Base-by-base conservation (phyloP, 2,113 vertebrate genomes). In the Colistium nudipinnis region DNA sequence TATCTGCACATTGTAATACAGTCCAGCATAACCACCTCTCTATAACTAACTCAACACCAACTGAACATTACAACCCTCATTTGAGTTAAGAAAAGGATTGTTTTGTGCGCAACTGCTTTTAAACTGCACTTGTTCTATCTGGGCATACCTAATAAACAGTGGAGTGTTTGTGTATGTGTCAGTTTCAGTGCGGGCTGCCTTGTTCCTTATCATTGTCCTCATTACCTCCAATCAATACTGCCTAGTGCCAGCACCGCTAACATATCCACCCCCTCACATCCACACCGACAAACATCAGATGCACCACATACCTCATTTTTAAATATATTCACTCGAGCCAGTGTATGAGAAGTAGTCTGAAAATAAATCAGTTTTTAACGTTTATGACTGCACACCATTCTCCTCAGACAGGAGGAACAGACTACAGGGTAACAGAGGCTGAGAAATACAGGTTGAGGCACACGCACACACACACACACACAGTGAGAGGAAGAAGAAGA, bases 341-440 rank as follows among this genome's bases (percentile, higher is more conserved):
- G 24, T 59, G 45, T 53, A 33, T 62, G 49, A 63, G 20, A 49
- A 12, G 49, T 11, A 43, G 24, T 25, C 53, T 35, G 63, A 61
- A 74, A 52, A 68, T 28, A 70, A 77, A 64, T 73, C 54, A 7
- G 31, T 11, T 61, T n/a, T 81, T 70, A 76, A 67, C 80, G 74
- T 84, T 81, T 80, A 66, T 72, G 60, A 83, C 47, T 60, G 59
- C 60, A 77, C 78, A 78, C 72, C 62, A 76, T 55, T 53, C 38
- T 53, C 24, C 30, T 74, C 39, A 47, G 33, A 71, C 30, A 47
- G 70, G n/a, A n/a, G n/a, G n/a, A n/a, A n/a, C n/a, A n/a, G n/a
- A n/a, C 55, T 61, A 33, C 66, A 55, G 55, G 43, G 30, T 24
- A 60, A 30, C 30, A 31, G 38, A 65, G 44, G 65, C 25, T 55